A percentile compares a stretch with the other conserved stretches of the same genome.
phyloP scores from a whole-genome alignment of 2,113 vertebrate genomes.

The Channa argus region DNA sequence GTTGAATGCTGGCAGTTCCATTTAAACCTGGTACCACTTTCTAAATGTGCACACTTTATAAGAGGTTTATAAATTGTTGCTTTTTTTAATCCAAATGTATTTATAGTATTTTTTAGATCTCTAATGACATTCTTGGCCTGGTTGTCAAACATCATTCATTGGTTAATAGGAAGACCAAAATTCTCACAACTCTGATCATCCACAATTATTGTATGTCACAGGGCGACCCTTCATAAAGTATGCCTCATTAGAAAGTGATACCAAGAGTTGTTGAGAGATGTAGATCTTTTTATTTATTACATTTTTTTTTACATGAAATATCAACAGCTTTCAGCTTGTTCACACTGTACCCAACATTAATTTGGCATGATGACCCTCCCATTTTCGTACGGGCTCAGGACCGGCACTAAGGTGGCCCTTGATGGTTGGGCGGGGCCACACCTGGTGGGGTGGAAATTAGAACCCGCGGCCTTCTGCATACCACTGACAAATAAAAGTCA shows the following conservation, averaged over 20 bases:
- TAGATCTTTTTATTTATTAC: too few species aligned
- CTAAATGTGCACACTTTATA: slow-evolving; percentile 3
- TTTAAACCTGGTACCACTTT: slow-evolving; percentile 7
- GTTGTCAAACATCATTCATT: not conserved
- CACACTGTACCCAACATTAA: too few species aligned
- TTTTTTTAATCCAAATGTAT: not conserved
- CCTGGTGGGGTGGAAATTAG: too few species aligned
- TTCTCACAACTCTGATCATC: too few species aligned
- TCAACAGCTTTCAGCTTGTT: too few species aligned
- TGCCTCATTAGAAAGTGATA: slow-evolving; percentile 11
- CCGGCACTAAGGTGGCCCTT: too few species aligned
- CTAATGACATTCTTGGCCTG: not conserved
- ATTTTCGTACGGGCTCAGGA: too few species aligned
- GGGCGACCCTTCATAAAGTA: not conserved
- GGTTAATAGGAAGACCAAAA: too few species aligned
- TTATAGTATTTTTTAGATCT: not conserved
- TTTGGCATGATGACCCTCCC: too few species aligned
- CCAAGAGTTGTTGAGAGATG: not conserved
- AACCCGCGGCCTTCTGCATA: too few species aligned
- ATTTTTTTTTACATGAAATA: too few species aligned
- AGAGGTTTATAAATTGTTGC: not conserved
- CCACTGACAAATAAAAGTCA: not conserved
- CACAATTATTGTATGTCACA: not conserved
- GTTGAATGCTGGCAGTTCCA: not conserved
- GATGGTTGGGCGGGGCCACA: too few species aligned